Percentiles rank a stretch among this genome's conserved stretches.
Conservation (phyloP, 2,888 invertebrate genomes). For the Oligia strigilis region DNA sequence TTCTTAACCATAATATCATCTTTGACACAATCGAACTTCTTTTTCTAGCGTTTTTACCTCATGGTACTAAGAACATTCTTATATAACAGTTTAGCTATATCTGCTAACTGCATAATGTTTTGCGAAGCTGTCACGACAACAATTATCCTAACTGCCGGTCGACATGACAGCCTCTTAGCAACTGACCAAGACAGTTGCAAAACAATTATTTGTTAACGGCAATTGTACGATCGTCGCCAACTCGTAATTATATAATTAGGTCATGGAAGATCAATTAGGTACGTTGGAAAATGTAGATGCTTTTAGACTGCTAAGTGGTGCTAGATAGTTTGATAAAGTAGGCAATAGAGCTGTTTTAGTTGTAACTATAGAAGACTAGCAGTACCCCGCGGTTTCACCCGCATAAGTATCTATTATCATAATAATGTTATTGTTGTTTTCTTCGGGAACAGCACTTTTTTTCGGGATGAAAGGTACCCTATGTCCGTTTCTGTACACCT, state of each 20-base stretch:
- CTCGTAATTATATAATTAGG: conserved; percentile 65
- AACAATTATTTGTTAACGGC: conserved; percentile 59
- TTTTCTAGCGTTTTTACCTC: conserved; percentile 9
- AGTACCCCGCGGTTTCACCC: too few relatives aligned
- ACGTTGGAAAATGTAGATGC: conserved; percentile 24
- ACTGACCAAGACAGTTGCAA: conserved; percentile 44
- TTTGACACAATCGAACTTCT: background rate
- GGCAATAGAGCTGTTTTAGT: background rate
- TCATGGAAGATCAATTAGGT: conserved; percentile 53
- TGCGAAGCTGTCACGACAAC: conserved; percentile 41
- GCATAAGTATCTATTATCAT: too few relatives aligned
- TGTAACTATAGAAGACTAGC: background rate
- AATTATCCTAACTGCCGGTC: conserved; percentile 51
- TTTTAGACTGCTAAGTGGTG: conserved; percentile 2
- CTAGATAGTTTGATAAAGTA: background rate
- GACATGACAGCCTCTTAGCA: conserved; percentile 52
- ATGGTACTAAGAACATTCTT: conserved; percentile 19
- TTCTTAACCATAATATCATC: background rate
- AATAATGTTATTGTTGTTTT: too few relatives aligned
- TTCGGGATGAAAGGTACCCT: too few relatives aligned
- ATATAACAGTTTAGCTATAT: conserved; percentile 26
- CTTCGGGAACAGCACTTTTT: too few relatives aligned
- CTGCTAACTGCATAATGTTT: conserved; percentile 35
- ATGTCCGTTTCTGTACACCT: too few relatives aligned
- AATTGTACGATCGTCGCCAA: conserved; percentile 56